Evolutionary conservation across 92 coral and sea anemone genomes (phyloP).

Genomic region (Meandrina meandrites): DNA sequence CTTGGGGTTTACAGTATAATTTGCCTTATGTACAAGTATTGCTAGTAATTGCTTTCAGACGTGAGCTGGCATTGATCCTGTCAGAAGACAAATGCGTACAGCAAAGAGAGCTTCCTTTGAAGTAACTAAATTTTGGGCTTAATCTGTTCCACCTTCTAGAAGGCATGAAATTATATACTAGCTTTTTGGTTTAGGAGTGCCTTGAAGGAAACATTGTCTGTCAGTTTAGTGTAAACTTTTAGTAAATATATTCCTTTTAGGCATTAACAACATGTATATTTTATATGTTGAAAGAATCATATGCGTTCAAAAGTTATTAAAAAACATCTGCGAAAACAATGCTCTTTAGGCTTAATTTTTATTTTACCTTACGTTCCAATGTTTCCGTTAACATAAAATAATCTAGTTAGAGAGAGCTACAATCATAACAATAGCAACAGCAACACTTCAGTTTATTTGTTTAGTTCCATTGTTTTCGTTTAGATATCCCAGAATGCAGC

Average conservation of each 20-base stretch:
- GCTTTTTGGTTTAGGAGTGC: no score
- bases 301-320: not conserved
- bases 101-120: not conserved
- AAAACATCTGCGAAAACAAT: not conserved
- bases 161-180: not conserved
- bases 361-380: not conserved
- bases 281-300: not conserved
- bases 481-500: constrained; percentile 35
- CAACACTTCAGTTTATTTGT: not conserved
- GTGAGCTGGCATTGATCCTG: not conserved
- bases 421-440: no score
- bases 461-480: not conserved
- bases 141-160: not conserved
- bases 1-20: not conserved
- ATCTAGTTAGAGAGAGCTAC: no score
- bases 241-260: no score
- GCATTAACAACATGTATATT: no score
- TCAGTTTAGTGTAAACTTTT: no score
- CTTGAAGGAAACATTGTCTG: not conserved
- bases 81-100: not conserved
- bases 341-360: not conserved
- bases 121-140: not conserved
- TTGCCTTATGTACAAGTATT: not conserved
- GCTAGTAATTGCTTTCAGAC: not conserved
- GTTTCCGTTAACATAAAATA: no score